Evolutionary conservation across 2,888 invertebrate genomes (phyloP).

Genomic region (Ectemnius lituratus): DNA sequence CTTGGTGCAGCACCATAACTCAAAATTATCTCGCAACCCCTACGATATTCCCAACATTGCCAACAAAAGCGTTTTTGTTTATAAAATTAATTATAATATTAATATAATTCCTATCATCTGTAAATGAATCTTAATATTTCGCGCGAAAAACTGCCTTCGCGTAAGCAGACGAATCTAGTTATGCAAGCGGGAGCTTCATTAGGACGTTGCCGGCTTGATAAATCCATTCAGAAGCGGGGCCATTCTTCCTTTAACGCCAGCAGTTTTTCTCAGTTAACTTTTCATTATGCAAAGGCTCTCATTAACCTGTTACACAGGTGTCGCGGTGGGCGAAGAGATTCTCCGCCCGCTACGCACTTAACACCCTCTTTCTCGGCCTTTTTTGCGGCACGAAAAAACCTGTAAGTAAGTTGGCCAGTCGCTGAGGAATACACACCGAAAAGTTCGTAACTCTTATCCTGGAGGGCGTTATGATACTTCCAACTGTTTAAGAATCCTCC

Average conservation of each 20-base stretch:
- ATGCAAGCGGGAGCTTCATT: not conserved
- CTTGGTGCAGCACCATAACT: too few relatives aligned
- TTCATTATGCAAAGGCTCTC: conserved; percentile 3
- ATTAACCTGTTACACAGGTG: conserved; percentile 15
- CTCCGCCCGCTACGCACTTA: too few relatives aligned
- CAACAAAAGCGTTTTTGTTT: too few relatives aligned
- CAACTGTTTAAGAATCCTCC: conserved; percentile 48
- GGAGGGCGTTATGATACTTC: conserved; percentile 35
- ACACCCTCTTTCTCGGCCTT: not conserved
- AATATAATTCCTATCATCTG: too few relatives aligned
- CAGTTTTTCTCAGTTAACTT: not conserved
- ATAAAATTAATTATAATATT: too few relatives aligned
- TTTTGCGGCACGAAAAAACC: conserved; percentile 5
- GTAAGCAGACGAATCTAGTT: too few relatives aligned
- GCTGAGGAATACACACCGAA: conserved; percentile 16
- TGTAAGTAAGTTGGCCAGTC: conserved; percentile 23
- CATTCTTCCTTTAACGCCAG: not conserved
- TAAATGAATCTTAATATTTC: too few relatives aligned
- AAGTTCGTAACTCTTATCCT: conserved; percentile 44
- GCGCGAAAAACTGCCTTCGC: too few relatives aligned
- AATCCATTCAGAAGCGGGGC: not conserved
- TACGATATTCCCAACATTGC: too few relatives aligned
- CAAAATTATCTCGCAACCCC: too few relatives aligned
- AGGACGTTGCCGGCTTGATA: not conserved
- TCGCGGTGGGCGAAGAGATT: not conserved